These are phyloP conservation scores for Phyllotis vaccarum DNA, from an alignment of 2,797 vertebrate species.

Conservation along the genomic window DNA sequence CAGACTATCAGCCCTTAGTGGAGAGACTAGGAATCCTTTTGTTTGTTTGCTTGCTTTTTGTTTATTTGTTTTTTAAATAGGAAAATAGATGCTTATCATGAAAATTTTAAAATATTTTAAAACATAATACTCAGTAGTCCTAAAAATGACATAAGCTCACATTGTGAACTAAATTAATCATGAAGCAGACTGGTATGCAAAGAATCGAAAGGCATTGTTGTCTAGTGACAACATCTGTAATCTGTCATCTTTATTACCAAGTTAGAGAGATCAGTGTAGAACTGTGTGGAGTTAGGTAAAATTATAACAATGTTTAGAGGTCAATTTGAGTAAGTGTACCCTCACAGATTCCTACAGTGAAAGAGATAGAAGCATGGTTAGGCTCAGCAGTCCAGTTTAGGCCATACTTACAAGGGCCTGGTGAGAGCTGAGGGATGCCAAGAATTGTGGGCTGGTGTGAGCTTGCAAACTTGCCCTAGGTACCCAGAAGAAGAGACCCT, in stretches of 20 bases:
- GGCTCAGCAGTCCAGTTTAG: neutral
- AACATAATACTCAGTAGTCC: constrained; percentile 5
- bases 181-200: neutral
- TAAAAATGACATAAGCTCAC: constrained; percentile 21
- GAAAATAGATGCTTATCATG: neutral
- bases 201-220: neutral
- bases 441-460: neutral
- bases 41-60: neutral
- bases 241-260: neutral
- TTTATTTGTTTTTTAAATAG: neutral
- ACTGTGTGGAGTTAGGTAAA: neutral
- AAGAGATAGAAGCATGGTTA: neutral
- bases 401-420: neutral
- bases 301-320: neutral
- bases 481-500: neutral
- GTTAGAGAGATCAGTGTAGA: neutral
- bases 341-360: neutral
- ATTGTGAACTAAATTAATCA: constrained; percentile 11
- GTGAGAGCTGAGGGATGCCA: neutral
- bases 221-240: neutral
- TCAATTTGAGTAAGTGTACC: neutral
- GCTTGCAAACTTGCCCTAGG: neutral
- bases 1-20: neutral
- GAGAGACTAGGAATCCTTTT: constrained; percentile 12
- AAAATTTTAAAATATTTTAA: constrained; percentile 49